These are phyloP conservation scores for Tenualosa ilisha DNA, from an alignment of 2,797 vertebrate genomes.

Conservation along the genomic window DNA sequence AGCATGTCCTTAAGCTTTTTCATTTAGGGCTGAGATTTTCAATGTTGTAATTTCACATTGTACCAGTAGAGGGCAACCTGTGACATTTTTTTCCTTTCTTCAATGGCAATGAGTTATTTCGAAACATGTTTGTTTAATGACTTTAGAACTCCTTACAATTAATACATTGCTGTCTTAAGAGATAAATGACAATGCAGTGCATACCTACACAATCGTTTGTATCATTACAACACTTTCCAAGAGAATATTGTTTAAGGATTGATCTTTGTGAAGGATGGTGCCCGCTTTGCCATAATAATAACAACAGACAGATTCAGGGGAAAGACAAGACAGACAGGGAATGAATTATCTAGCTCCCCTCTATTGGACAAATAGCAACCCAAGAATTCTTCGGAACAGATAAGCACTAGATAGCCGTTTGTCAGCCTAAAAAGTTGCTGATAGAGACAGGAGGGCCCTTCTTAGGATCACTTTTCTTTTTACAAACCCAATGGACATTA, in stretches of 20 bases:
- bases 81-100: not conserved
- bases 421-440: not conserved
- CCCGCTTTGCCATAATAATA: not conserved
- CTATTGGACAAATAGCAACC: not conserved
- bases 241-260: not conserved
- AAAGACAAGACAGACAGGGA: not conserved
- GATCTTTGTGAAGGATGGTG: not conserved
- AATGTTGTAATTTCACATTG: not conserved
- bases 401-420: not conserved
- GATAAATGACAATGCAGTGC: slow-evolving; percentile 44
- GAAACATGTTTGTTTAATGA: not conserved
- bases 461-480: not conserved
- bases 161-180: not conserved
- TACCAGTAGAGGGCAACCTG: not conserved
- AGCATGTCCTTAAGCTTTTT: not conserved
- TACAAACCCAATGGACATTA: not conserved
- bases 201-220: slow-evolving; percentile 11
- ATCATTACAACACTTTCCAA: not conserved
- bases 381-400: not conserved
- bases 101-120: not conserved
- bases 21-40: not conserved
- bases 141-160: not conserved
- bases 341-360: not conserved
- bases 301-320: not conserved
- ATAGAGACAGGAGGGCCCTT: not conserved